Base-by-base conservation (phyloP, 2,888 invertebrate species). In the Mamestra brassicae region DNA sequence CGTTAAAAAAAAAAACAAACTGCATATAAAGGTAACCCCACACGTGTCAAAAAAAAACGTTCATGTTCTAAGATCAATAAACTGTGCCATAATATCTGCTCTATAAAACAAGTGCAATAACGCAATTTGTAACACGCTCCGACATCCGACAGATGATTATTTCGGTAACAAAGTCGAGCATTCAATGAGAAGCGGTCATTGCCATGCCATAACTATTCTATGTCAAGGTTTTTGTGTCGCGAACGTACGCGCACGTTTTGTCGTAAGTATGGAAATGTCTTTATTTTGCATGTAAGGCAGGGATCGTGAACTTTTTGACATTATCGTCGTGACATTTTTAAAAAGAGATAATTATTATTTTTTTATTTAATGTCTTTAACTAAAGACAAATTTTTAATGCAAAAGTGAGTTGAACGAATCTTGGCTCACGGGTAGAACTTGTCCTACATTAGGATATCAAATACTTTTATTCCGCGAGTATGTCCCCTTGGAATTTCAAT, bases 101-200 rank as follows among this genome's bases (percentile, higher is more conserved):
- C 38, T 65, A 78, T 55, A 74, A 66, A 61, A 17, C 58, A 61
- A 38, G 6, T 62, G 65, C 62, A 71, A 61, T n/a, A 77, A 57
- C 5, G 47, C 45, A 70, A 65, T 65, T 55, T 47, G 26, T 60
- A 79, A 47, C 63, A 75, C 66, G 70, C 74, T 74, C 54, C 76
- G 52, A 76, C 45, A 74, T 70, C 55, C 47, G n/a, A 67, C 58
- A 62, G 34, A 76, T 5, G 55, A 85, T 85, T 78, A 64, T 74
- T 68, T 84, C 42, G 78, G 74, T 70, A 76, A 83, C 66, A 71
- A 75, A 83, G 65, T 80, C 64, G 78, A 78, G 42, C 62, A 69
- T 80, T 65, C 66, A 64, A 47, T 62, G 50, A 52, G 55, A 62
- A 66, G 68, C 81, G 86, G 85, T 85, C 85, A 86, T 85, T 84